Evolutionary conservation across 2,888 invertebrate species (phyloP), one percentile per base, ranked within the genome.

Genomic region (Aphrophora alni): DNA sequence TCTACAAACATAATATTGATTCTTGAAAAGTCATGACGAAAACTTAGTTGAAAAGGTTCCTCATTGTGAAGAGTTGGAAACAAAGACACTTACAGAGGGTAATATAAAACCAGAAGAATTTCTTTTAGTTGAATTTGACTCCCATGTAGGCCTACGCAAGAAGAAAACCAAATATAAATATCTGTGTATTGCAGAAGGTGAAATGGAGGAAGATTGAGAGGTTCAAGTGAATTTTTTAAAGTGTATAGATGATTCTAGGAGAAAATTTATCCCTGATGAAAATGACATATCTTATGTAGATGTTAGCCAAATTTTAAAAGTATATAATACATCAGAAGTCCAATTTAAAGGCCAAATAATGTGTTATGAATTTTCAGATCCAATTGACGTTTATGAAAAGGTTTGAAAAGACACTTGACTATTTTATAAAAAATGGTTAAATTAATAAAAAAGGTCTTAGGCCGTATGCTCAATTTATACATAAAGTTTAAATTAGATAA

Each of bases 41-140:
- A 8, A 33, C 33, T n/a, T n/a, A n/a, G 33, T 33, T 33, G 33
- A 33, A 33, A 8, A 33, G 33, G n/a, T 74, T 38, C 74, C 74
- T 51, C 24, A 51, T 75, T 44, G 51, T 75, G 75, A 33, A n/a
- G 74, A 75, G 44, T 24, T 75, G 21, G 25, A 51, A 75, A 51
- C 75, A 75, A 75, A 51, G 75, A 75, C 75, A 75, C 26, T 75
- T 51, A 24, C 75, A 44, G 51, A 44, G 21, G 75, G 44, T 24
- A 75, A 75, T 26, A 44, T 75, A 51, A 75, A 75, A 75, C 75
- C 59, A 51, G 28, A 28, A 73, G 75, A 73, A 28, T 73, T 73
- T 73, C 17, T 26, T 33, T 33, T 73, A 5, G 38, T 73, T 33
- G 17, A 33, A 33, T 73, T 73, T 73, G 73, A 73, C 24, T 75